Evolutionary conservation across 2,113 vertebrate species (phyloP).

Genomic region (Megalops atlanticus): DNA sequence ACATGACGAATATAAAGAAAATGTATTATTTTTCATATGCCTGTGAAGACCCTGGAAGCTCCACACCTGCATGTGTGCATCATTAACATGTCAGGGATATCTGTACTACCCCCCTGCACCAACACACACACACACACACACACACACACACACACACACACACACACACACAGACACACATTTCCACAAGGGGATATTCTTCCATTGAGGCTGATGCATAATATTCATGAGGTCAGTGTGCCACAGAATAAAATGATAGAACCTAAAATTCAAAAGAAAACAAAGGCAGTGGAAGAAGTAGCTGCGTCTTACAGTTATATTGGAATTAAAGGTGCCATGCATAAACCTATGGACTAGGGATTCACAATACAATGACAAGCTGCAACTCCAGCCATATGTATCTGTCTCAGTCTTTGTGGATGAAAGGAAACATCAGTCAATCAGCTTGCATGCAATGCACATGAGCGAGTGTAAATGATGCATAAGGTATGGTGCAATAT

Average conservation of each 20-base stretch:
- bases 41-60: background rate
- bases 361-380: background rate
- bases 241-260: background rate
- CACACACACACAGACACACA: no score
- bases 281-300: background rate
- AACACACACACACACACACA: no score
- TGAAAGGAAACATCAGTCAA: background rate
- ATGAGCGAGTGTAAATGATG: background rate
- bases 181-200: background rate
- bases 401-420: background rate
- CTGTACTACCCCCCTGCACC: no score
- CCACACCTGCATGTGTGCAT: background rate
- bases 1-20: background rate
- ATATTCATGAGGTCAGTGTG: slow-evolving; percentile 3
- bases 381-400: background rate
- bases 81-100: background rate
- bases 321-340: background rate
- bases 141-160: no score
- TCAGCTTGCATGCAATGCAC: background rate
- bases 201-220: slow-evolving; percentile 16
- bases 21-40: background rate
- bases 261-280: slow-evolving; percentile 12
- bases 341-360: background rate
- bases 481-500: background rate
- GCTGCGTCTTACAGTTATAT: background rate